Conservation (phyloP, 2,888 invertebrate genomes). For the Patella ulyssiponensis region DNA sequence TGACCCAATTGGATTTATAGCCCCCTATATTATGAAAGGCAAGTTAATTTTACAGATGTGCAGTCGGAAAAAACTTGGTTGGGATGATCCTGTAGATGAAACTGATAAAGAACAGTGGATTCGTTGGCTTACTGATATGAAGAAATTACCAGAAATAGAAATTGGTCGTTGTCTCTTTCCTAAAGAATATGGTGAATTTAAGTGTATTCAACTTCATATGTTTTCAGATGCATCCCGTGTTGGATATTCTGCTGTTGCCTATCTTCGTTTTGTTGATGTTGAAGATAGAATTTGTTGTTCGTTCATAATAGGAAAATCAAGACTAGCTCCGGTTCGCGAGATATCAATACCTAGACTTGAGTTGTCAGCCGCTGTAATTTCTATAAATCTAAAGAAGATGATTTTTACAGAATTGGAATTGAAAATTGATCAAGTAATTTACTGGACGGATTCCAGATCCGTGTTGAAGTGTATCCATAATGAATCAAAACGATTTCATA, state of each 20-base stretch:
- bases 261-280: background rate
- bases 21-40: background rate
- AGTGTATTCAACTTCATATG: background rate
- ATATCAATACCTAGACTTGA: background rate
- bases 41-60: background rate
- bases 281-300: background rate
- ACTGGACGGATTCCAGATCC: background rate
- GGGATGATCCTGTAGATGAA: background rate
- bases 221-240: background rate
- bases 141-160: background rate
- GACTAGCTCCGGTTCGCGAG: background rate
- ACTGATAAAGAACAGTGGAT: background rate
- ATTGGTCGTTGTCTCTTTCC: background rate
- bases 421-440: background rate
- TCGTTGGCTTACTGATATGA: background rate
- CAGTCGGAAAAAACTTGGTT: background rate
- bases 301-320: background rate
- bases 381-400: background rate
- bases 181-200: background rate
- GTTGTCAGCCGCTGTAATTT: background rate
- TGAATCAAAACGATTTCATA: background rate
- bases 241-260: background rate
- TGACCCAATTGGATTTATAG: background rate
- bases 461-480: conserved; percentile 1
- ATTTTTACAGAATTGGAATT: background rate